phyloP scores from a whole-genome alignment of 2,113 vertebrate species.

The Sturnira hondurensis region DNA sequence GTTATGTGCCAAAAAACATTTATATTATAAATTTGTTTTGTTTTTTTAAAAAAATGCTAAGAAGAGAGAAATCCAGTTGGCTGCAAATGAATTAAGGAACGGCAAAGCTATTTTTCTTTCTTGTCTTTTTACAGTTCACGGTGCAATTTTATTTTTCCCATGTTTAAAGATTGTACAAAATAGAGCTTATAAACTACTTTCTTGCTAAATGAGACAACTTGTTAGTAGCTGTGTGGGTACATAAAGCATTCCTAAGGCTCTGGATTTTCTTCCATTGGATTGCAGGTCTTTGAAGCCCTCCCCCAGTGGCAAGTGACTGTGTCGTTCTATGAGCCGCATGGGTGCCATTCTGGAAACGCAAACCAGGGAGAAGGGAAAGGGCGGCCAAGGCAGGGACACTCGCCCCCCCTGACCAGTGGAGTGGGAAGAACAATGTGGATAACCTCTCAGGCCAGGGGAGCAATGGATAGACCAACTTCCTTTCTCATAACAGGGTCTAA shows the following conservation, averaged over 20 bases:
- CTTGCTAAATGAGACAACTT: conserved; percentile 26
- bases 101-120: conserved; percentile 11
- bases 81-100: neutral
- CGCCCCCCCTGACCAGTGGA: accelerated
- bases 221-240: neutral
- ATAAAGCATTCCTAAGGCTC: neutral
- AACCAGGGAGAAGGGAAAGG: no score
- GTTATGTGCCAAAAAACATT: conserved; percentile 10
- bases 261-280: neutral
- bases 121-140: conserved; percentile 1
- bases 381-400: neutral
- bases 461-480: neutral
- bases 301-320: neutral
- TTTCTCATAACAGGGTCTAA: neutral
- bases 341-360: neutral
- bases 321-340: neutral
- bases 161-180: conserved; percentile 40
- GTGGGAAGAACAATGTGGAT: neutral
- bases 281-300: neutral
- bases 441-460: no score
- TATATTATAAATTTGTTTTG: conserved; percentile 54
- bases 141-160: neutral
- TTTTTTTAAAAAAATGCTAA: neutral
- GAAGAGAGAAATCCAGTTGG: conserved; percentile 42
- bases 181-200: neutral